Evolutionary conservation across 2,888 invertebrate species (phyloP).

Genomic region (Nymphalis c-album): DNA sequence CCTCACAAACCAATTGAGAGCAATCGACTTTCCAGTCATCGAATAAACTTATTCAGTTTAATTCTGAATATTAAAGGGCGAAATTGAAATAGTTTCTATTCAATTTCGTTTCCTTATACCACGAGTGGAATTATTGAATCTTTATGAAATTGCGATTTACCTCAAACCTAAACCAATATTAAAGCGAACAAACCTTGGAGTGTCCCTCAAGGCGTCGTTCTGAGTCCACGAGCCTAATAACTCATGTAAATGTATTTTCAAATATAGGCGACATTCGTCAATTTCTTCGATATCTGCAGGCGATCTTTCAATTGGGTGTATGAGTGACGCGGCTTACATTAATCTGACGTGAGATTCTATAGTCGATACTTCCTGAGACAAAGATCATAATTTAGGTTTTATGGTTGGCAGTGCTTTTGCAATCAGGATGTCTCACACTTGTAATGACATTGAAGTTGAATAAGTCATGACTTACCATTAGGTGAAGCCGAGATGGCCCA

Average conservation of each 20-base stretch:
- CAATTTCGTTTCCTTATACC: conserved; percentile 10
- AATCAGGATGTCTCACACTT: conserved; percentile 12
- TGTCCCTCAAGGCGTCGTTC: conserved; percentile 58
- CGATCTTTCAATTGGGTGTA: conserved; percentile 4
- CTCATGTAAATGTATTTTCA: conserved; percentile 10
- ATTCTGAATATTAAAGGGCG: conserved; percentile 11
- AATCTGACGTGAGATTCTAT: too few species aligned
- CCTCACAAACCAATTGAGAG: conserved; percentile 14
- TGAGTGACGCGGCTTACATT: conserved; percentile 12
- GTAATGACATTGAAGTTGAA: conserved; percentile 30
- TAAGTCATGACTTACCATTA: too few species aligned
- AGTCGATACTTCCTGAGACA: too few species aligned
- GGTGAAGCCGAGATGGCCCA: too few species aligned
- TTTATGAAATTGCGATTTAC: conserved; percentile 33
- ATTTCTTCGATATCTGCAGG: background rate
- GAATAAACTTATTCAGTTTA: conserved; percentile 12
- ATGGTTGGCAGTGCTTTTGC: too few species aligned
- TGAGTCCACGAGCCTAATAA: conserved; percentile 49
- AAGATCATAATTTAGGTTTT: too few species aligned
- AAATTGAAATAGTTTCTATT: conserved; percentile 24
- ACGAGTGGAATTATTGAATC: conserved; percentile 21
- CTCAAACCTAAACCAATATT: conserved; percentile 32
- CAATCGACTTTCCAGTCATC: conserved; percentile 3
- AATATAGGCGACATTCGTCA: background rate
- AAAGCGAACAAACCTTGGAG: conserved; percentile 39